Base-by-base conservation (phyloP, 2,797 vertebrate genomes). In the Pipistrellus nathusii region DNA sequence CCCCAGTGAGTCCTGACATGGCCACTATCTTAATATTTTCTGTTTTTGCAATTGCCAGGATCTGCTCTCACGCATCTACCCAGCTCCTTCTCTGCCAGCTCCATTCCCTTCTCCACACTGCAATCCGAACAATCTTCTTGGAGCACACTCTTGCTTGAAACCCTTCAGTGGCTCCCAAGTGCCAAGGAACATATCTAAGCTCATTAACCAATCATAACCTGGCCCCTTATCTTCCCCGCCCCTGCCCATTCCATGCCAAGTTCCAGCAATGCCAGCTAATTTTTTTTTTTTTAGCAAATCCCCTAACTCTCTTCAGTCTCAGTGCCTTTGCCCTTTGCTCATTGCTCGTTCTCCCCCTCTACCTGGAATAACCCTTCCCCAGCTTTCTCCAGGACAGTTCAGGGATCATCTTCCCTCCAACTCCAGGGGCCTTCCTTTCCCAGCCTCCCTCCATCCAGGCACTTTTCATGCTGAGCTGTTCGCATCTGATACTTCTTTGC, bases 401-500 rank as follows among this genome's bases (percentile, higher is more conserved):
- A 73, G 68, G 78, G 66, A 46, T 44, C 27, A 44, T 75, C 35
- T 88, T 30, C 57, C 73, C 15, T 87, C 25, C 32, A 76, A 32
- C 69, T 81, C 69, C 55, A 35, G 30, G 72, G 25, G 38, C 71
- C 64, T 88, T 68, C 25, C 25, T 27, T 82, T 77, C 23, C n/a
- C 13, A 46, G 44, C 30, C 73, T 53, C n/a, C n/a, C 10, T 81
- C 55, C 32, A 73, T 57, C 51, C 62, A 57, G 32, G 53, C 30
- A 66, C 48, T 82, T 81, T 75, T 88, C 83, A 71, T 59, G 8
- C 46, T 8, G 55, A 90, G 27, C 35, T 88, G 71, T 27, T 91
- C 77, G 62, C 38, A 35, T 68, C 68, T 84, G 93, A 71, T 81
- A 81, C 68, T 88, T 91, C n/a, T 94, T 82, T 88, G 7, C 66